Conservation (phyloP, 2,888 invertebrate genomes). For the Rhingia campestris region DNA sequence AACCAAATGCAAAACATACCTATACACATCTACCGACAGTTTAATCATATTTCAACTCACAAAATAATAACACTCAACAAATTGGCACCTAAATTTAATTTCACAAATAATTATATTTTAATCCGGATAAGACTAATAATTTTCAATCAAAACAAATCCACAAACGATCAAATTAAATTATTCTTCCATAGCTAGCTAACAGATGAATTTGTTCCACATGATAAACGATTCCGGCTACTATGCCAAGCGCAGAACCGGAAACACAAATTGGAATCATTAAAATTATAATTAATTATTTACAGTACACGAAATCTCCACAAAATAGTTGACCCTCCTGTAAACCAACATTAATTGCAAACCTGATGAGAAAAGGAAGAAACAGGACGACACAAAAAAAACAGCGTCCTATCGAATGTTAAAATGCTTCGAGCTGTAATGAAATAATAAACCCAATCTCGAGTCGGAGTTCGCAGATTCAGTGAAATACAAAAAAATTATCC, state of each 20-base stretch:
- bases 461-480: not conserved
- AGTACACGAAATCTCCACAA: slow-evolving; percentile 42
- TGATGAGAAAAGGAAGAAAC: slow-evolving; percentile 30
- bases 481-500: slow-evolving; percentile 34
- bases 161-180: slow-evolving; percentile 13
- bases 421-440: slow-evolving; percentile 33
- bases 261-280: slow-evolving; percentile 54
- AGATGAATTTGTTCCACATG: slow-evolving; percentile 15
- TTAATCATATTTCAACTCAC: too few species aligned
- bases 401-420: slow-evolving; percentile 29
- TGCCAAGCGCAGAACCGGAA: slow-evolving; percentile 21
- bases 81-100: too few species aligned
- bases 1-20: too few species aligned
- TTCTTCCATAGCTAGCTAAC: not conserved
- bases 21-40: too few species aligned
- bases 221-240: slow-evolving; percentile 22
- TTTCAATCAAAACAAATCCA: not conserved
- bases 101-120: slow-evolving; percentile 9
- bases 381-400: too few species aligned
- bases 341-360: slow-evolving; percentile 51
- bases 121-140: slow-evolving; percentile 5
- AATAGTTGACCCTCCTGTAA: slow-evolving; percentile 61
- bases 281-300: slow-evolving; percentile 46
- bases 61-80: too few species aligned
- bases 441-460: slow-evolving; percentile 57